phyloP scores from a whole-genome alignment of 2,888 invertebrate genomes.

The Mythimna vitellina region DNA sequence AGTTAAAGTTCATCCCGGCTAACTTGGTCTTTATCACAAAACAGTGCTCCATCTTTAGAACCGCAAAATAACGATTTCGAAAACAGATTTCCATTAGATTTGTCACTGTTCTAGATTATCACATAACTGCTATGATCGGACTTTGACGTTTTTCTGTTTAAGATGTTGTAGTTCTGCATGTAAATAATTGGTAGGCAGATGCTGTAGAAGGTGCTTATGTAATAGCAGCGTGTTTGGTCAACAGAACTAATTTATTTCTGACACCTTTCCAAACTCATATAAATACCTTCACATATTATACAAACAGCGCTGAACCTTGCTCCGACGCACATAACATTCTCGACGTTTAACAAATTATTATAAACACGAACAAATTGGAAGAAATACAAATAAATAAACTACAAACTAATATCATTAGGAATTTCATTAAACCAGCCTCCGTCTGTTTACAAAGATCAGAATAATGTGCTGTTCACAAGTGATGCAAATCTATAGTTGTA shows the following conservation, averaged over 20 bases:
- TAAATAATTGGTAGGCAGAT: not conserved
- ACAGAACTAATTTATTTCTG: constrained; percentile 8
- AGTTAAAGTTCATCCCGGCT: too few relatives aligned
- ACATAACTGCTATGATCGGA: not conserved
- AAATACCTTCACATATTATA: constrained; percentile 12
- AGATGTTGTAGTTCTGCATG: not conserved
- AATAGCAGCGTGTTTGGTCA: not conserved
- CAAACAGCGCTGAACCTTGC: constrained; percentile 25
- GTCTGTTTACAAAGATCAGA: constrained; percentile 44
- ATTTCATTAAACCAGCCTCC: constrained; percentile 12
- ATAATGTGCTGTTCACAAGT: constrained; percentile 51
- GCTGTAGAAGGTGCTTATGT: not conserved
- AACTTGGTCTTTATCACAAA: too few relatives aligned
- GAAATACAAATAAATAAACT: constrained; percentile 33
- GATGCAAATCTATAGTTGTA: constrained; percentile 50
- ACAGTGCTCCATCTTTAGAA: too few relatives aligned
- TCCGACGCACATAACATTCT: constrained; percentile 15
- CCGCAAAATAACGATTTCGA: too few relatives aligned
- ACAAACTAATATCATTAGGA: constrained; percentile 14
- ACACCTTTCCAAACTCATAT: constrained; percentile 9
- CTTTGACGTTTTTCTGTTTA: not conserved
- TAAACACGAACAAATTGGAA: constrained; percentile 30
- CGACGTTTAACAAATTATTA: constrained; percentile 7
- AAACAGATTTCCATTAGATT: too few relatives aligned
- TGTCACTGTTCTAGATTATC: too few relatives aligned